Evolutionary conservation across 2,797 vertebrate species (phyloP).

Genomic region (Varecia variegata): DNA sequence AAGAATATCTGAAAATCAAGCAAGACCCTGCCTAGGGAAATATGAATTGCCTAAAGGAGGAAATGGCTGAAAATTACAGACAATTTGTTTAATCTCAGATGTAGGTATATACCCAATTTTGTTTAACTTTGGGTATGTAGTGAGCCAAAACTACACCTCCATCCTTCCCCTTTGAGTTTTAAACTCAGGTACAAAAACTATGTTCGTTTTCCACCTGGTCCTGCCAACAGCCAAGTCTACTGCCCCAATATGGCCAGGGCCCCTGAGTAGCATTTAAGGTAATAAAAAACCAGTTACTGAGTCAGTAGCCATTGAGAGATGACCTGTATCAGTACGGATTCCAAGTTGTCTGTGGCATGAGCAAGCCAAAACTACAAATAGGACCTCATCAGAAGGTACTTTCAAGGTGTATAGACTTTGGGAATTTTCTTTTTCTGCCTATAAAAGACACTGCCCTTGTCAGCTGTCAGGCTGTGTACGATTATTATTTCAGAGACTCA

Average conservation of each 20-base stretch:
- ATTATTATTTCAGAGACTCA: background rate
- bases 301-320: background rate
- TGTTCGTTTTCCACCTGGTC: background rate
- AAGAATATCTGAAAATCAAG: background rate
- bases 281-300: background rate
- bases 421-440: background rate
- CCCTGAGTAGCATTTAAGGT: background rate
- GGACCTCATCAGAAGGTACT: background rate
- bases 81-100: background rate
- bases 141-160: background rate
- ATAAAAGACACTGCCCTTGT: background rate
- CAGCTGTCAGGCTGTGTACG: background rate
- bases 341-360: background rate
- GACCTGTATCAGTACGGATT: background rate
- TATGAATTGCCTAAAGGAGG: background rate
- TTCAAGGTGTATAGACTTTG: background rate
- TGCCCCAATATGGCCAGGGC: background rate
- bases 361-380: background rate
- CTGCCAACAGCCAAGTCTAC: background rate
- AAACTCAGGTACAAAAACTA: background rate
- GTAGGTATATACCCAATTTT: background rate
- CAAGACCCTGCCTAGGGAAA: background rate
- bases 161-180: background rate
- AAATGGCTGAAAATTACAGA: background rate
- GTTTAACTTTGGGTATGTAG: background rate